Base-by-base conservation (phyloP, 2,113 vertebrate species). In the Saccopteryx bilineata region DNA sequence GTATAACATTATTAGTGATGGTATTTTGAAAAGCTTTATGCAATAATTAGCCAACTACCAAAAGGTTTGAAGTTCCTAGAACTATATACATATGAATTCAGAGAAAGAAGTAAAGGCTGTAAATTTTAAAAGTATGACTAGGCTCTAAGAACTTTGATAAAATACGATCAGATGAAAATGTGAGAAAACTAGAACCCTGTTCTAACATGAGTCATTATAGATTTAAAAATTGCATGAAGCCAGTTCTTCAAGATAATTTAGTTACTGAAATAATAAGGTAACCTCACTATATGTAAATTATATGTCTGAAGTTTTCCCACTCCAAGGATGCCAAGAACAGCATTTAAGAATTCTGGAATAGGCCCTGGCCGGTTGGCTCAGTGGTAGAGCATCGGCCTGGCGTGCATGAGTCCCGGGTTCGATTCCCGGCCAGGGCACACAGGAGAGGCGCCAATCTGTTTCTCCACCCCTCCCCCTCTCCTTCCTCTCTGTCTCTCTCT, bases 41-140 rank as follows among this genome's bases (percentile, higher is more conserved):
- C 26, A 74, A 90, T 95, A 96, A 98, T 97, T 98, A 98, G 94
- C 81, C 96, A 98, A 96, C 96, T 98, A 87, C 90, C 96, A 92
- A 97, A 97, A 97, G 90, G 61, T 93, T 98, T 98, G 83, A 80
- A 96, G 52, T 97, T 97, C 94, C 71, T 83, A 95, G 39, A 52
- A 94, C 95, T 94, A 92, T 81, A 80, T 94, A 83, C 24, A 85
- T 96, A 82, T 96, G 78, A 95, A 79, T 96, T 95, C 31, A 33
- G 92, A 76, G 71, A 88, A 96, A 96, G 74, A 88, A 97, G 33
- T 87, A 93, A 66, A 97, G 11, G 79, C 23, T 83, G 78, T 82
- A 78, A 85, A 95, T 94, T 98, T 97, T 60, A 50, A 80, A 91
- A 96, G 28, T 88, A 97, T 92, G 90, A 39, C 68, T 50, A 31